Base-by-base conservation (phyloP, 2,113 vertebrate species). In the Gopherus evgoodei region DNA sequence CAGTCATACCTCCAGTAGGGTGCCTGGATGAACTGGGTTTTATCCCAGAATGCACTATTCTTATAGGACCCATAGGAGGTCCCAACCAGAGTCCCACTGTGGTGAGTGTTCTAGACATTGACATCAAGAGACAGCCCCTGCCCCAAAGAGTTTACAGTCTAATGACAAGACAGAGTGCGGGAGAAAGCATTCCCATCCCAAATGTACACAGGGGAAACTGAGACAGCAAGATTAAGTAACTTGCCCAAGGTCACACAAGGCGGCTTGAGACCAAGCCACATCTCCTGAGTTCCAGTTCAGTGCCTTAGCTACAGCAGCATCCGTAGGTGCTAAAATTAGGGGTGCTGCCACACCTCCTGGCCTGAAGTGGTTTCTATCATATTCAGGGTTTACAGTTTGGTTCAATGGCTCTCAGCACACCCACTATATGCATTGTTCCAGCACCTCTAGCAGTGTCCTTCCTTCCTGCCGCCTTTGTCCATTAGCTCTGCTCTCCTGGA, bases 1-100 rank as follows among this genome's bases (percentile, higher is more conserved):
- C 42, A 19, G 13, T 53, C 13, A 5, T 29, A 1, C 81, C 81
- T 25, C 24, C 8, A 13, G 75, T 47, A 47, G 25, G 25, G 25
- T 38, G 62, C 52, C 54, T 0, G 4, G 85, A 27, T 78, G 47
- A 35, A 10, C 0, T 4, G 50, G 35, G 24, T 42, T 38, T 42
- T 25, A n/a, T 42, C 8, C 25, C 4, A n/a, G 52, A 54, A 24
- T 22, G 6, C 22, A 17, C 53, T 57, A 27, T 19, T 24, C 4
- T 53, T 27, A 8, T 12, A 27, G n/a, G 50, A n/a, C 35, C 19
- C 35, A 1, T 24, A 12, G 80, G 14, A 1, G 62, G n/a, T 72
- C 17, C 35, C 35, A 21, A 22, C n/a, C 65, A 21, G 49, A n/a
- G 50, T 5, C n/a, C 19, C 22, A 35, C 21, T 9, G 12, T 38